These are phyloP conservation scores for Nomada ferruginata DNA, from an alignment of 2,888 invertebrate species.

Conservation along the genomic window DNA sequence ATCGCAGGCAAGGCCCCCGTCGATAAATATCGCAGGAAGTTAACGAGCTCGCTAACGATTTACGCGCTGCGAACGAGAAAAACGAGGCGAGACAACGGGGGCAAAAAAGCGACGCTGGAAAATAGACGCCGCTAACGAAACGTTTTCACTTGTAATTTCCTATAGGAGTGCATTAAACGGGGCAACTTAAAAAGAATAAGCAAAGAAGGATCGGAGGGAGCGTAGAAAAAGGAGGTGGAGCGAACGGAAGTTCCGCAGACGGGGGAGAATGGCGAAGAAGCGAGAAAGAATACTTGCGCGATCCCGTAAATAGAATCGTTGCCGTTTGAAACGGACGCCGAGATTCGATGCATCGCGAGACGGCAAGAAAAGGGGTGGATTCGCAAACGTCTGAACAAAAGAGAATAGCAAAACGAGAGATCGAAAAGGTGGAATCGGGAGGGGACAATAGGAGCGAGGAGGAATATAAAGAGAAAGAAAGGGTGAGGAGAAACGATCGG, in stretches of 20 bases:
- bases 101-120: not conserved
- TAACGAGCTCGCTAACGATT: slow-evolving; percentile 59
- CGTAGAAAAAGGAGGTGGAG: not conserved
- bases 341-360: slow-evolving; percentile 33
- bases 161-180: slow-evolving; percentile 46
- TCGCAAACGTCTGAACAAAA: slow-evolving; percentile 17
- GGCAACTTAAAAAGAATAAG: slow-evolving; percentile 11
- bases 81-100: slow-evolving; percentile 19
- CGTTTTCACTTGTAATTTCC: slow-evolving; percentile 56
- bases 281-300: not conserved
- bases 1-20: slow-evolving; percentile 8
- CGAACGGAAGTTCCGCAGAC: not conserved
- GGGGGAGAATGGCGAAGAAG: not conserved
- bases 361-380: not conserved
- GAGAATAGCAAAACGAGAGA: not conserved
- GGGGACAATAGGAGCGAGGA: not conserved
- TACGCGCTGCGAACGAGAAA: slow-evolving; percentile 48
- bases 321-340: slow-evolving; percentile 35
- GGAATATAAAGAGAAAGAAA: too few relatives aligned
- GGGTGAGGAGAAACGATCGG: slow-evolving; percentile 51
- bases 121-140: slow-evolving; percentile 37
- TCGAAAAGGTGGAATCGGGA: too few relatives aligned
- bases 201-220: not conserved
- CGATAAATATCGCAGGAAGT: slow-evolving; percentile 56
- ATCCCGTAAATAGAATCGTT: slow-evolving; percentile 53